Conservation (phyloP, 2,888 invertebrate genomes). For the Stenodema calcarata region DNA sequence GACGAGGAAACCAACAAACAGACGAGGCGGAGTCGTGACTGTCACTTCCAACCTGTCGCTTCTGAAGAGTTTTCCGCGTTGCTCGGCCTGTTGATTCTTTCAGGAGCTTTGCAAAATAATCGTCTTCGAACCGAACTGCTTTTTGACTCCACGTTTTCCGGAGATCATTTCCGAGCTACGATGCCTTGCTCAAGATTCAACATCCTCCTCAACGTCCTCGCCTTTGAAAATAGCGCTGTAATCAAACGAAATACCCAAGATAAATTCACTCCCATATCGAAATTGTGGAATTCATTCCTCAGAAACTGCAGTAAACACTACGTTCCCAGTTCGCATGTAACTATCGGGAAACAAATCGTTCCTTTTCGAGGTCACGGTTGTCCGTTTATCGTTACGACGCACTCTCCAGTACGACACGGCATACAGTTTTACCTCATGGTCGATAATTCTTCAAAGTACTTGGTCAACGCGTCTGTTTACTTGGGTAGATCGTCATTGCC, state of each 20-base stretch:
- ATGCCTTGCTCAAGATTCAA: neutral
- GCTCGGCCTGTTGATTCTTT: neutral
- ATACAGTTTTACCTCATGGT: constrained; percentile 52
- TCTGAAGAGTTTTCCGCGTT: neutral
- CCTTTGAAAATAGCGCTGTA: constrained; percentile 20
- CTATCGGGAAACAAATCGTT: constrained; percentile 57
- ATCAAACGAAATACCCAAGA: neutral
- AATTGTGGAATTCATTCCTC: constrained; percentile 57
- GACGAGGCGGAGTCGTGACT: neutral
- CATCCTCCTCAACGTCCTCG: neutral
- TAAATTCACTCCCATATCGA: constrained; percentile 52
- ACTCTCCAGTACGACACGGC: constrained; percentile 56
- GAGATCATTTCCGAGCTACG: neutral
- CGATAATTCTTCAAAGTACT: constrained; percentile 42
- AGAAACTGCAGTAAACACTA: constrained; percentile 55
- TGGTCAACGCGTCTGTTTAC: constrained; percentile 45
- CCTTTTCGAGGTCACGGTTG: constrained; percentile 56
- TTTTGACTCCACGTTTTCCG: neutral
- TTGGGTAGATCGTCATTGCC: constrained; percentile 31
- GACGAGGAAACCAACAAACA: neutral
- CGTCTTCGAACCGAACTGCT: neutral
- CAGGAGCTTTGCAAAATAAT: neutral
- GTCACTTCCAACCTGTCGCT: neutral
- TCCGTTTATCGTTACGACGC: constrained; percentile 56
- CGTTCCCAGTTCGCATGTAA: constrained; percentile 53